Percentiles rank a stretch among this genome's conserved stretches.
These are phyloP conservation scores for Ceriagrion tenellum DNA, from an alignment of 2,888 invertebrate species.

Conservation along the genomic window DNA sequence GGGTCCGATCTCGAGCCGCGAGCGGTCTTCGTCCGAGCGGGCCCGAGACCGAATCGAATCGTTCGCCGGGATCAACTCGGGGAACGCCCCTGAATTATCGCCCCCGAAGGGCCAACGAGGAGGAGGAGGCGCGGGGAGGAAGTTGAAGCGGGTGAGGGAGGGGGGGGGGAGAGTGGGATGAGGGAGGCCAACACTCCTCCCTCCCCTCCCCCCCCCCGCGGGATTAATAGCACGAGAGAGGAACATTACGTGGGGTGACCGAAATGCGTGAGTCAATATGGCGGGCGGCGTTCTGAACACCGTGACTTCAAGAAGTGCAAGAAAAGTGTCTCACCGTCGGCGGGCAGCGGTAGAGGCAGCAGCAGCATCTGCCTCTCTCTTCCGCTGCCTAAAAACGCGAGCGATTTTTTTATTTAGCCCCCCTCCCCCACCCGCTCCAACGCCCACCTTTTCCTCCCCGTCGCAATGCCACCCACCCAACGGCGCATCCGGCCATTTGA, in stretches of 20 bases:
- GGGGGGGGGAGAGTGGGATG: not conserved
- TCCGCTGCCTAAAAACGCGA: not conserved
- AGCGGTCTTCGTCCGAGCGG: conserved; percentile 9
- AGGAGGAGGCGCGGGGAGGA: not conserved
- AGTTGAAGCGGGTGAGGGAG: not conserved
- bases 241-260: conserved; percentile 47
- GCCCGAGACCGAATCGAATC: conserved; percentile 21
- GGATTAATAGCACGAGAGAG: conserved; percentile 37
- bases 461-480: conserved; percentile 13
- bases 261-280: conserved; percentile 53
- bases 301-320: not conserved
- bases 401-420: not conserved
- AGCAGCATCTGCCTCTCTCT: conserved; percentile 17
- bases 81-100: conserved; percentile 29
- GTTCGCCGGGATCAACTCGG: conserved; percentile 5
- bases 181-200: too few relatives aligned
- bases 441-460: not conserved
- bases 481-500: conserved; percentile 60
- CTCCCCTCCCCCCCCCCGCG: too few relatives aligned
- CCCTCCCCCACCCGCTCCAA: not conserved
- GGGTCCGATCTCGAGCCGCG: conserved; percentile 30
- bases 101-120: conserved; percentile 35
- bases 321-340: conserved; percentile 11
- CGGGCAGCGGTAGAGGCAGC: too few relatives aligned
- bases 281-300: not conserved